Percentiles rank a stretch among this genome's conserved stretches.
Conservation (phyloP, 2,113 vertebrate species). For the Manacus vitellinus region DNA sequence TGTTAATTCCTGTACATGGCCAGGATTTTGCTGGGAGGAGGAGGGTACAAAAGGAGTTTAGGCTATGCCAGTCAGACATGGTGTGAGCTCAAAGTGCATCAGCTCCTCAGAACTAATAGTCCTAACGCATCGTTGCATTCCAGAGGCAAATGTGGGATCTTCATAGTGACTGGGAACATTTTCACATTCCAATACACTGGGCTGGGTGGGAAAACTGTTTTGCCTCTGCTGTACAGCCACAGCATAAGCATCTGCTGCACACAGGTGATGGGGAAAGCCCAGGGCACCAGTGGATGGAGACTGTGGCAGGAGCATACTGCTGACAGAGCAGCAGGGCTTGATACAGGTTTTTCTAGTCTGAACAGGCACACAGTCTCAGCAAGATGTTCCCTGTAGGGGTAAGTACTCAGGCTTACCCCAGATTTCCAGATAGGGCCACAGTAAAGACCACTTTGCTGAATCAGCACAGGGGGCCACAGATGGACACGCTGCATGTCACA, state of each 20-base stretch:
- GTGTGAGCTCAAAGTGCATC: neutral
- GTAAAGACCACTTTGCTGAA: neutral
- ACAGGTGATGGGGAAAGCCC: neutral
- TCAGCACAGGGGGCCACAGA: neutral
- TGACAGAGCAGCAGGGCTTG: slow-evolving; percentile 27
- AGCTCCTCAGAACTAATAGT: neutral
- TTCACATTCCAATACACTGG: neutral
- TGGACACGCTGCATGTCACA: rapidly evolving
- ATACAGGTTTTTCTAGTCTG: slow-evolving; percentile 2
- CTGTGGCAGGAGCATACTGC: neutral
- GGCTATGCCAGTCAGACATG: neutral
- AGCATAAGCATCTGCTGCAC: neutral
- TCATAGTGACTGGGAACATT: neutral
- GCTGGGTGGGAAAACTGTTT: neutral
- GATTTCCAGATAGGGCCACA: neutral
- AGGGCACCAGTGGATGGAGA: neutral
- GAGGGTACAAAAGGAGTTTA: neutral
- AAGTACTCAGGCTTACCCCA: neutral
- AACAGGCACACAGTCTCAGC: neutral
- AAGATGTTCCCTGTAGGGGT: neutral
- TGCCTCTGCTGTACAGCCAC: neutral
- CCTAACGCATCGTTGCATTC: neutral
- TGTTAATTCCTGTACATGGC: neutral
- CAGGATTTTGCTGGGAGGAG: neutral
- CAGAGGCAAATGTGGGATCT: neutral